Base-by-base conservation (phyloP, 2,888 invertebrate genomes). In the Cryptocephalus primarius region DNA sequence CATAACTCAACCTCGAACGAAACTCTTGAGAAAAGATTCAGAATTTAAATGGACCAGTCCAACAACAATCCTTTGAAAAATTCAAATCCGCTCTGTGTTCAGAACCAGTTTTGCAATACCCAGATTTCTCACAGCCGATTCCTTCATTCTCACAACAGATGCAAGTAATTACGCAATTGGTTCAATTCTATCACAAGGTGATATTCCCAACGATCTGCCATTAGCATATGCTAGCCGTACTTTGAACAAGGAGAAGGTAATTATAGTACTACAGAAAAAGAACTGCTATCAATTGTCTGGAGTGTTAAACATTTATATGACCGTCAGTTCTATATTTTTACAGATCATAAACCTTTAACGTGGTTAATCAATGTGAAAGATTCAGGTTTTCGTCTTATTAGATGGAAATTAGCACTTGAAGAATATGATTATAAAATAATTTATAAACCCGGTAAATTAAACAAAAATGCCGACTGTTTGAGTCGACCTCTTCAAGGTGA, bases 221-320 rank as follows among this genome's bases (percentile, higher is more conserved):
- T 57, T 70, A 2, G 64, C 66, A 10, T 70, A 63, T 48, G 61
- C 63, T 4, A 57, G 57, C 31, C 43, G 66, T 48, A 62, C 62
- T 1, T 45, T 64, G 11, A 67, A 60, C 46, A 53, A 56, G 47
- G 54, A 0, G 65, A 67, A 58, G 33, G 32, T 8, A 68, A 66
- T 42, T 69, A 69, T 47, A 53, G 54, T 2, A 64, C 65, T 1
- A 67, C 55, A 1, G 67, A 71, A 55, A 58, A 57, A 40, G 67
- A 69, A 56, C 46, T 67, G 2, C 44, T 69, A 42, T 62, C 64
- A 0, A 64, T 70, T 8, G 55, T 68, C 4, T 67, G 62, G 61
- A 54, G 52, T 8, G 48, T 53, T 1, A 60, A 65, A 52, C 55
- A 65, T 48, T 70, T 67, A 2, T 66, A 58, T 46, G 68, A 67